Conservation (phyloP, 2,113 vertebrate genomes). For the Galbula dea region DNA sequence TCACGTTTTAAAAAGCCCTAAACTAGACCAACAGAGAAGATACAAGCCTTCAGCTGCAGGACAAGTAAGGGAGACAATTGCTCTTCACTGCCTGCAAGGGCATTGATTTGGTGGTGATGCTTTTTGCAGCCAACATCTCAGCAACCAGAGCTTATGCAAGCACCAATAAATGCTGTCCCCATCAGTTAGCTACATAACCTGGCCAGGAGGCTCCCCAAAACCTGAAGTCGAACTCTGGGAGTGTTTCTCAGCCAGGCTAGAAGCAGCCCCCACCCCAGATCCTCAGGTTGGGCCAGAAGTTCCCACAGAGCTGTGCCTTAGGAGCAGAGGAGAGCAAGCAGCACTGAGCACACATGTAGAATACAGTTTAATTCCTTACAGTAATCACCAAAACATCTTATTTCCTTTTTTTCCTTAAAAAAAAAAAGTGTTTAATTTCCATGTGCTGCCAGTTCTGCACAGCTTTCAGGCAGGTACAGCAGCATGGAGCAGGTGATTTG, state of each 20-base stretch:
- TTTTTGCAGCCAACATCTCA: not conserved
- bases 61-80: not conserved
- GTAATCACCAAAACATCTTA: not conserved
- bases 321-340: not conserved
- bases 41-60: not conserved
- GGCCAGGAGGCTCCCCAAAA: no score
- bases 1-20: not conserved
- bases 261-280: not conserved
- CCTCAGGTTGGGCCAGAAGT: not conserved
- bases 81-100: not conserved
- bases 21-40: no score
- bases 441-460: not conserved
- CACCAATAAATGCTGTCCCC: not conserved
- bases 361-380: not conserved
- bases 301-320: not conserved
- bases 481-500: fast-evolving
- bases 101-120: fast-evolving
- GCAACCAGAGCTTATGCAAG: not conserved
- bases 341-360: not conserved
- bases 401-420: not conserved
- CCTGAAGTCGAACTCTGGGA: not conserved
- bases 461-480: fast-evolving
- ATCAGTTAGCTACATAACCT: fast-evolving
- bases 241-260: not conserved
- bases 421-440: not conserved